Conservation (phyloP, 2,113 vertebrate species). For the Salminus brasiliensis region DNA sequence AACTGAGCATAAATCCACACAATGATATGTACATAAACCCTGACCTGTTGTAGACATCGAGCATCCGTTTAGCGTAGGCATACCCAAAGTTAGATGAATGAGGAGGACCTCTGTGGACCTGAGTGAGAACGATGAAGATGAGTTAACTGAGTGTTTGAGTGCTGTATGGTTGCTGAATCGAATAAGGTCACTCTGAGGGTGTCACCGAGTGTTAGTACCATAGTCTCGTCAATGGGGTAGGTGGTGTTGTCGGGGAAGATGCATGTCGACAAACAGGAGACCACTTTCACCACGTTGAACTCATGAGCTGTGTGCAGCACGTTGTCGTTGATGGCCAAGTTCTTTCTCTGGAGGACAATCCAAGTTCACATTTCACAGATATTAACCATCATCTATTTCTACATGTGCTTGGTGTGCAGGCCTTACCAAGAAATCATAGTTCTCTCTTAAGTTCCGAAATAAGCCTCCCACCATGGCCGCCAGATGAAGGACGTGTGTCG, state of each 20-base stretch:
- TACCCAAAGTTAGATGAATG: slow-evolving; percentile 95
- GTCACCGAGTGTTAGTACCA: slow-evolving; percentile 72
- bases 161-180: background rate
- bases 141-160: background rate
- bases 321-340: slow-evolving; percentile 87
- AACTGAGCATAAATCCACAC: background rate
- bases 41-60: slow-evolving; percentile 91
- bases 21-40: background rate
- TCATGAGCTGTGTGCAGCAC: slow-evolving; percentile 83
- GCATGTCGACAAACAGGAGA: slow-evolving; percentile 90
- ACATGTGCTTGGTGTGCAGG: background rate
- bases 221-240: slow-evolving; percentile 88
- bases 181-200: background rate
- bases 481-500: slow-evolving; percentile 92
- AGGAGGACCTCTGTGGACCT: slow-evolving; percentile 93
- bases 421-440: slow-evolving; percentile 94
- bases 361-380: too few relatives aligned
- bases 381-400: background rate
- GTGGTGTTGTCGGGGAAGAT: slow-evolving; percentile 88
- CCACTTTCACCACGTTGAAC: slow-evolving; percentile 77
- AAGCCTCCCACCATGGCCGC: slow-evolving; percentile 96
- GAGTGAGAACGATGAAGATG: background rate
- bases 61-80: slow-evolving; percentile 94
- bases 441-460: slow-evolving; percentile 90
- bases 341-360: slow-evolving; percentile 62